Evolutionary conservation across 2,888 invertebrate genomes (phyloP), one percentile per base, ranked within the genome.

Genomic region (Onthophagus sagittarius): DNA sequence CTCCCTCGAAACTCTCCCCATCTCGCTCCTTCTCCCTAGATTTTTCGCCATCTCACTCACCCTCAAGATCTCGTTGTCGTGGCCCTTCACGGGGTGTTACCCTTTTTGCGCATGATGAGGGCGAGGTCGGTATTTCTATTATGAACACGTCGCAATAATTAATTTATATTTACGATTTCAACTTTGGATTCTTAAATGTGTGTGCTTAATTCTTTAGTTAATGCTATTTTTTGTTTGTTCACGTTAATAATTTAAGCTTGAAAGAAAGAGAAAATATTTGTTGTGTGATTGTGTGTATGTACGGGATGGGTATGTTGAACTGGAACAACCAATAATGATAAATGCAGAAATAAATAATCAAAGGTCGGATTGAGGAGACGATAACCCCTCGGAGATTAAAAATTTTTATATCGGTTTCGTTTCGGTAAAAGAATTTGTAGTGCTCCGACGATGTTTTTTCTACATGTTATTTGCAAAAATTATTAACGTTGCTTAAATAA

Each of bases 11-110:
- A 23, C 3, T 23, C 23, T 23, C 23, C 2, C 23, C 23, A 23
- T 23, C 23, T 23, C 23, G 1, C 23, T 1, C 23, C 23, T 2
- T 23, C 23, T 7, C 62, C 23, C 15, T 5, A 9, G 15, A 33
- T n/a, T 33, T 65, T 6, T 39, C 72, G 63, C 63, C 39, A 9
- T 71, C 67, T 70, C 72, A 67, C 73, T 63, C 39, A 11, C 62
- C 23, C 15, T 5, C 5, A 62, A 64, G 9, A 14, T 64, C 11
- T 39, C 72, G 67, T 62, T 11, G 39, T 53, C 39, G 39, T 11
- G 39, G 11, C 39, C 39, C 39, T 53, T 53, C 39, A 53, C 9
- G 39, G 39, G 39, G 11, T 53, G 39, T 53, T 53, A 53, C 39
- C 39, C 39, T 53, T 53, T 23, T 53, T 53, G 39, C 39, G 39